Percentiles rank a stretch among this genome's conserved stretches.
Conservation (phyloP, 2,113 vertebrate genomes). For the Butastur rufipennis region DNA sequence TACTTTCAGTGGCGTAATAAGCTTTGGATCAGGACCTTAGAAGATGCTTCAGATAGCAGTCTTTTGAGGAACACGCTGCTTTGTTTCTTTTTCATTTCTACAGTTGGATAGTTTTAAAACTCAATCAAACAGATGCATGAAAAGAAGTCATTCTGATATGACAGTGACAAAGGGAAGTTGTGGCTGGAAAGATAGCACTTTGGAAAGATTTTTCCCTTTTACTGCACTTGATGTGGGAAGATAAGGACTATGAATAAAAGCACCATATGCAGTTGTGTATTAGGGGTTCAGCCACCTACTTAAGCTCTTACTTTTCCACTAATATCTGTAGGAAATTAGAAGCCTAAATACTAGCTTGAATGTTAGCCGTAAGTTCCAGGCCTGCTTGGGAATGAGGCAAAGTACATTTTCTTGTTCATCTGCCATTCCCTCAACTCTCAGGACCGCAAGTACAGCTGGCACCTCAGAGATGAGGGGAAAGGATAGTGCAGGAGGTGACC, state of each 20-base stretch:
- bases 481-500: not conserved
- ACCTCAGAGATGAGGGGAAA: not conserved
- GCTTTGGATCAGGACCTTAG: not conserved
- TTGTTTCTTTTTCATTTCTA: not conserved
- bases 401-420: not conserved
- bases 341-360: not conserved
- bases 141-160: not conserved
- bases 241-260: not conserved
- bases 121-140: not conserved
- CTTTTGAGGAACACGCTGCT: not conserved
- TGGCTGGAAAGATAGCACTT: not conserved
- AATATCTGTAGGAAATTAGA: not conserved
- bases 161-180: not conserved
- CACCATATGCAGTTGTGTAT: not conserved
- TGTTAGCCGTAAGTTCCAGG: not conserved
- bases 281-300: not conserved
- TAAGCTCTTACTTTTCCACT: not conserved
- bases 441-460: not conserved
- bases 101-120: not conserved
- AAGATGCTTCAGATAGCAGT: not conserved
- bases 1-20: not conserved
- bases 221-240: not conserved
- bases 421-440: not conserved
- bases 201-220: not conserved
- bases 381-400: not conserved